phyloP scores from a whole-genome alignment of 2,797 vertebrate genomes.

The Echeneis naucrates region DNA sequence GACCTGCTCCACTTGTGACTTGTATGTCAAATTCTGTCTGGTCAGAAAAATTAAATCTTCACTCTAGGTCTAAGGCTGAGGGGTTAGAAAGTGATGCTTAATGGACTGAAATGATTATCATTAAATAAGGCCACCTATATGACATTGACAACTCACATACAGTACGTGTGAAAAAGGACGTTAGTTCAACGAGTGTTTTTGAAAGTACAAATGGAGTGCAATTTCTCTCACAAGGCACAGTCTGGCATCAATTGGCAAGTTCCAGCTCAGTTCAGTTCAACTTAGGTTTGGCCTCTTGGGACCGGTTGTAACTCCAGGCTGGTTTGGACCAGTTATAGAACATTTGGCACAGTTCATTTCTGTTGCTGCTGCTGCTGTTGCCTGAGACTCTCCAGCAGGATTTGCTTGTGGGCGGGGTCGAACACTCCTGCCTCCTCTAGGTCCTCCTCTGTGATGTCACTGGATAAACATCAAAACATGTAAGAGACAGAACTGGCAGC shows the following conservation, averaged over 20 bases:
- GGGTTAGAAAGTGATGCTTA: constrained; percentile 66
- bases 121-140: constrained; percentile 75
- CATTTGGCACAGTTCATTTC: constrained; percentile 64
- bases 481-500: background rate
- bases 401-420: constrained; percentile 90
- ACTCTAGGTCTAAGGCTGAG: constrained; percentile 16
- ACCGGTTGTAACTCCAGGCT: constrained; percentile 25
- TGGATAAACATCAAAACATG: constrained; percentile 59
- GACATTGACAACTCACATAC: constrained; percentile 50
- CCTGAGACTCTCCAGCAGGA: constrained; percentile 91
- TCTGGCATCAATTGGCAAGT: constrained; percentile 66
- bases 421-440: constrained; percentile 94
- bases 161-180: constrained; percentile 62
- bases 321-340: constrained; percentile 49
- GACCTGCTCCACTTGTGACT: background rate
- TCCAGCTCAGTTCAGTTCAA: constrained; percentile 59
- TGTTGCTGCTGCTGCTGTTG: constrained; percentile 80
- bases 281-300: constrained; percentile 54
- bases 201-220: constrained; percentile 75
- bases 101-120: constrained; percentile 55
- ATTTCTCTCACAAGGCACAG: constrained; percentile 78
- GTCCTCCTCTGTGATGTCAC: constrained; percentile 97
- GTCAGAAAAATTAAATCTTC: background rate
- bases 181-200: constrained; percentile 55
- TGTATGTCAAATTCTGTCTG: background rate